A percentile compares a stretch with the other conserved stretches of the same genome.
Conservation (phyloP, 2,113 vertebrate genomes). For the Paracanthobrama guichenoti region DNA sequence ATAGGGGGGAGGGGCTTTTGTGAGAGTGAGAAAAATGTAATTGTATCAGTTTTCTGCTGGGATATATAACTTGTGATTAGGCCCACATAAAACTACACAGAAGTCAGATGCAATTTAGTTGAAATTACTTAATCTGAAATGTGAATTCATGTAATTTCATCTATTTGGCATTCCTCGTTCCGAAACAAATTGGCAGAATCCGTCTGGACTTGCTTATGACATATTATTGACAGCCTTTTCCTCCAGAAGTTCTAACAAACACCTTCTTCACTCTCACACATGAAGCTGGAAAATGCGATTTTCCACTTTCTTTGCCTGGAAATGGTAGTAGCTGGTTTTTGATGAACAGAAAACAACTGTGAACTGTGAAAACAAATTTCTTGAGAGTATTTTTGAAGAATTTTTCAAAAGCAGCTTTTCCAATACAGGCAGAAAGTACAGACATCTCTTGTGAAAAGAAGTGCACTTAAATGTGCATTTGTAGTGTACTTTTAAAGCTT, state of each 20-base stretch:
- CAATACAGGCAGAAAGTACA: neutral
- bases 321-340: neutral
- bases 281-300: neutral
- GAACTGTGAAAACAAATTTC: neutral
- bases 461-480: neutral
- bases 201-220: neutral
- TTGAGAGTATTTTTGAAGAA: neutral
- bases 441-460: neutral
- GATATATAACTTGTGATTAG: neutral
- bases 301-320: constrained; percentile 7
- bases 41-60: neutral
- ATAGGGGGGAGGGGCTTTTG: neutral
- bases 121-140: neutral
- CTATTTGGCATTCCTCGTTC: neutral
- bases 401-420: neutral
- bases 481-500: neutral
- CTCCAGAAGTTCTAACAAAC: constrained; percentile 5
- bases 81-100: neutral
- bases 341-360: constrained; percentile 24
- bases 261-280: neutral
- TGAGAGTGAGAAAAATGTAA: neutral
- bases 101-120: neutral
- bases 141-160: neutral
- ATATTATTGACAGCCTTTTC: neutral
- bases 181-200: neutral